Base-by-base conservation (phyloP, 2,888 invertebrate genomes). In the Clepsis dumicolana region DNA sequence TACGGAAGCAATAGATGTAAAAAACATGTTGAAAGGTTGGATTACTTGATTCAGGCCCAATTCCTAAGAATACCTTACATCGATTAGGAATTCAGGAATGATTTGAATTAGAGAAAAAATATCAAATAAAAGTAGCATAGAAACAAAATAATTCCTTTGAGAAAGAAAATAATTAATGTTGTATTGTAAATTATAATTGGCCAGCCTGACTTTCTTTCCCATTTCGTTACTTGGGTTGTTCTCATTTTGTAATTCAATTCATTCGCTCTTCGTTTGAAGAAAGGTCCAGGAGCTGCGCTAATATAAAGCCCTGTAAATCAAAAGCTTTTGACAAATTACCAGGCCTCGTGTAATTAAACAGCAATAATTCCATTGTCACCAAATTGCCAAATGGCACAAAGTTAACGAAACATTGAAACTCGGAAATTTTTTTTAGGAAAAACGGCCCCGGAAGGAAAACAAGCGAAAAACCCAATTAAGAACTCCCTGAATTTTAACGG, bases 391-490 rank as follows among this genome's bases (percentile, higher is more conserved):
- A 63, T 56, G 52, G 59, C 21, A 60, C 50, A 21, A 10, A 12
- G 27, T 50, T 67, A 57, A 67, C 48, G 25, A 38, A n/a, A 66
- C 18, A 5, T 18, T 8, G 12, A n/a, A 60, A 52, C 24, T 41
- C 8, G 32, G 61, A 66, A 29, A 44, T 59, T 65, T 60, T 65
- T 60, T 53, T 65, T 21, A 12, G 25, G 35, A 53, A 54, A 25
- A 29, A 32, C 52, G 60, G 52, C 16, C 52, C 27, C 41, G 8
- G 16, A 53, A 14, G 52, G 59, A 32, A 63, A 61, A 57, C 38
- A 67, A 67, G 63, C 62, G 62, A 57, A 63, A 67, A 57, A 56
- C 57, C 56, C 56, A 67, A 67, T 67, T 67, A 63, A 67, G 57
- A 57, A 18, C 54, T 57, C 16, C 10, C 62, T 29, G 63, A 63